Evolutionary conservation across 1,140 invertebrate species (phyloP), one percentile per base, ranked within the genome.

Genomic region (Panagrolaimus sp.): DNA sequence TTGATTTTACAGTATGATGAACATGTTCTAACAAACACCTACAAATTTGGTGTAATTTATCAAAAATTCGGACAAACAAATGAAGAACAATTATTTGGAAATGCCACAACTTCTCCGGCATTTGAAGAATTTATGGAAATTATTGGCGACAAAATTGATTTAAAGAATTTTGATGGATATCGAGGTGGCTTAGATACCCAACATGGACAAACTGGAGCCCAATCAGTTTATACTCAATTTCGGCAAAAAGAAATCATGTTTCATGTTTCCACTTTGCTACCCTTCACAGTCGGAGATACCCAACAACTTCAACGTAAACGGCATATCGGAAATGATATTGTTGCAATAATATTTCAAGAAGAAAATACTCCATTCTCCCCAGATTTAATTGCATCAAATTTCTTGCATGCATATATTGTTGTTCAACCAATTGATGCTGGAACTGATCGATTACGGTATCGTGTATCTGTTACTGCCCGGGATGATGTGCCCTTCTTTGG

Each of bases 41-140:
- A 96, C 87, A 98, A 98, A 85, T 97, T 98, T 83, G 95, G 94
- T 44, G 89, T 98, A 7, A 88, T 98, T n/a, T 95, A 95, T 85
- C 95, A 98, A 85, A 89, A 90, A 84, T 90, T 89, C 76, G 93
- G 93, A 17, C 94, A 87, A 81, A 85, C 83, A 24, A 85, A 81
- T 58, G 86, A 87, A 77, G 86, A 87, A 71, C 84, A 86, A 48
- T 70, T 87, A 52, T 87, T 87, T 78, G 83, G 83, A 17, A 87
- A 87, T 73, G 72, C 79, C 7, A 64, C 48, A n/a, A 83, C 85
- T 48, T 83, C 81, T 64, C 68, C 78, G 5, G 84, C 84, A 6
- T 83, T 87, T 79, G 85, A 86, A 21, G 84, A 86, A 63, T 87
- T 87, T 71, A 78, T 87, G 3, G 73, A 81, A 43, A 69, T 85